Conservation (phyloP, 2,113 vertebrate genomes). For the zebrafish (Danio rerio) region GRCz12tu NC_133179.1:19055001-19055500, state of each 20-base stretch:
- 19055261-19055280: conserved; percentile 83
- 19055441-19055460: no score
- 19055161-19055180: conserved; percentile 74
- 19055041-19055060: conserved; percentile 83
- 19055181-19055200: no score
- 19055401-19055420: conserved; percentile 66
- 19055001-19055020: no score
- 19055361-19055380: conserved; percentile 80
- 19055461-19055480: no score
- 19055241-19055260: conserved; percentile 47
- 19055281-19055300: conserved; percentile 85
- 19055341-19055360: conserved; percentile 81
- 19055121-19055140: conserved; percentile 68
- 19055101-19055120: conserved; percentile 71
- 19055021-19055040: conserved; percentile 71
- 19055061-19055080: conserved; percentile 80
- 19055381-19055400: conserved; percentile 65
- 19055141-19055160: conserved; percentile 69
- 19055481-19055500: no score
- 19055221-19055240: neutral
- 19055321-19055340: conserved; percentile 71
- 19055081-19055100: conserved; percentile 84
- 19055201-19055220: neutral
- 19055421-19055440: neutral
- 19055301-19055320: conserved; percentile 74